A percentile compares a stretch with the other conserved stretches of the same genome.
These are phyloP conservation scores for Micoletzkya japonica DNA, from an alignment of 2,888 invertebrate species.

Conservation along the genomic window DNA sequence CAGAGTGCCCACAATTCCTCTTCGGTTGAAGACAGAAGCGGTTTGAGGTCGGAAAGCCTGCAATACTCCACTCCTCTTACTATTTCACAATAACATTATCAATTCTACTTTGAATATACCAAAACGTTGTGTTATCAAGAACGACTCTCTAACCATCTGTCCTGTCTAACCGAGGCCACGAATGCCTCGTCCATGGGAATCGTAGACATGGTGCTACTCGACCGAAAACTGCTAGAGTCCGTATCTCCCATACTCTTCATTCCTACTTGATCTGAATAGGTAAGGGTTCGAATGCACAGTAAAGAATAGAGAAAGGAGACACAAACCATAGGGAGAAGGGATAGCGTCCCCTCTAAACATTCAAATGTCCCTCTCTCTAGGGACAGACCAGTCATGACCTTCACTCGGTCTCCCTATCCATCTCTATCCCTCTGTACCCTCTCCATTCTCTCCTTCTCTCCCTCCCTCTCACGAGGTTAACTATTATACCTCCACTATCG, in stretches of 20 bases:
- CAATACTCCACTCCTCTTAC: background rate
- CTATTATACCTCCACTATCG: no score
- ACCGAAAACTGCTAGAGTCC: no score
- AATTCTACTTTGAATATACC: background rate
- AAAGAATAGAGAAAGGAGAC: no score
- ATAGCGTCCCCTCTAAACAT: no score
- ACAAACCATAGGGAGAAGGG: no score
- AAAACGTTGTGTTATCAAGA: background rate
- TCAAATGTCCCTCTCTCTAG: no score
- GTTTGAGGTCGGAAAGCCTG: slow-evolving; percentile 15
- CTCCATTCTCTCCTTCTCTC: no score
- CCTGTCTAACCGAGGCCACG: slow-evolving; percentile 12
- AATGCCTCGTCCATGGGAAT: slow-evolving; percentile 24
- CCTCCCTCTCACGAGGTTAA: no score
- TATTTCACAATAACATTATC: background rate
- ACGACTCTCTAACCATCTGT: slow-evolving; percentile 1
- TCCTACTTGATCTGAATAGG: background rate
- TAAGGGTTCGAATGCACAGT: no score
- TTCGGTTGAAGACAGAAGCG: slow-evolving; percentile 9
- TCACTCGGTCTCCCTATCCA: no score
- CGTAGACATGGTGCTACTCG: slow-evolving; percentile 9
- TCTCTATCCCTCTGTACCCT: no score
- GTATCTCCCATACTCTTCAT: background rate
- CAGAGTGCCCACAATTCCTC: slow-evolving; percentile 12
- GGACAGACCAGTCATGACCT: no score